Percentiles rank a stretch among this genome's conserved stretches.
Evolutionary conservation across 2,113 vertebrate species (phyloP).

Genomic region (Cisticola juncidis): DNA sequence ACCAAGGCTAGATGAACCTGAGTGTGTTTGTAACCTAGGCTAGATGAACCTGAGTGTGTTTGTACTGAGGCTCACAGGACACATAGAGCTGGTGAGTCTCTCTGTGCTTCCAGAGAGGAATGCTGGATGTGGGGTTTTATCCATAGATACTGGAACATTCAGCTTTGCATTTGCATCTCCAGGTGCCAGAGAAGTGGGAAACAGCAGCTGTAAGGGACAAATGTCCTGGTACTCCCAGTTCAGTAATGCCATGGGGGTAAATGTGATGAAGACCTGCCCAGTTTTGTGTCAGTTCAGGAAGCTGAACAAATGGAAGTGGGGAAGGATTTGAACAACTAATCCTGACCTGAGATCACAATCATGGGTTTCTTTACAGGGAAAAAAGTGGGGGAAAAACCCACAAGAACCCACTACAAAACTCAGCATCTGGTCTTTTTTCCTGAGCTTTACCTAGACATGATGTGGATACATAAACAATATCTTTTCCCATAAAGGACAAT

Average conservation of each 20-base stretch:
- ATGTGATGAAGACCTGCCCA: background rate
- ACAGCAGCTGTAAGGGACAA: background rate
- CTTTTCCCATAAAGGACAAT: background rate
- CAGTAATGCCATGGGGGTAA: background rate
- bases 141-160: background rate
- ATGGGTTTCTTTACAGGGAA: background rate
- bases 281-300: background rate
- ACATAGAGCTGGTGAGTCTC: background rate
- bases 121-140: background rate
- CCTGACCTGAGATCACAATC: background rate
- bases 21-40: background rate
- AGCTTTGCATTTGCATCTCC: background rate
- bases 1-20: background rate
- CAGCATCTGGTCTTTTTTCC: background rate
- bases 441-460: background rate
- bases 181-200: background rate
- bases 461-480: background rate
- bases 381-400: background rate
- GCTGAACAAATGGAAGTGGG: background rate
- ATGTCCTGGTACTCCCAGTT: background rate
- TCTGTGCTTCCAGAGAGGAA: background rate
- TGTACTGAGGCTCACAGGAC: background rate
- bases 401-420: background rate
- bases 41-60: background rate
- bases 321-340: background rate